Conservation (phyloP, 2,797 vertebrate species). For the Myotis pilosus region DNA sequence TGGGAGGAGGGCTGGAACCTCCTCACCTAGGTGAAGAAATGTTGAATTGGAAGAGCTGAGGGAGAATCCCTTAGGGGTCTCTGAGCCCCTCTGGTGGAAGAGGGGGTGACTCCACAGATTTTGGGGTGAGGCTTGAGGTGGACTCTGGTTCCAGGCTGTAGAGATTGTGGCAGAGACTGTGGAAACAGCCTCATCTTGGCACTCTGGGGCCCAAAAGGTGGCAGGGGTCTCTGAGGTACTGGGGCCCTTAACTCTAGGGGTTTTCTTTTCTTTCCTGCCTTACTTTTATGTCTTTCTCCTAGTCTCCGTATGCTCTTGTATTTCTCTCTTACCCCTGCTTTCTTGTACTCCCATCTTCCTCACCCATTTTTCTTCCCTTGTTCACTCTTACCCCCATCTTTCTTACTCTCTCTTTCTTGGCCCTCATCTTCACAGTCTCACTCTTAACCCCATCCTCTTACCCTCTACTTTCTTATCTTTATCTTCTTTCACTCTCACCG, state of each 20-base stretch:
- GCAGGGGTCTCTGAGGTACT: not conserved
- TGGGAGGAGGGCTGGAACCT: not conserved
- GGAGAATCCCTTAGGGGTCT: not conserved
- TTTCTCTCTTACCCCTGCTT: not conserved
- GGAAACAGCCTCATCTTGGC: not conserved
- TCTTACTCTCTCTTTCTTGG: not conserved
- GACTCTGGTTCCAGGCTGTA: not conserved
- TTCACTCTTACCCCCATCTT: not conserved
- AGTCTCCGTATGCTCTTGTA: not conserved
- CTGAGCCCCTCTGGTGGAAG: not conserved
- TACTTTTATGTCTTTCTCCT: not conserved
- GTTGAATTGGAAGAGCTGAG: not conserved
- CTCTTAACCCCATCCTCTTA: not conserved
- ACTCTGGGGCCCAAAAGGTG: not conserved
- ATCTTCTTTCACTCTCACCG: not conserved
- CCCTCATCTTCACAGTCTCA: not conserved
- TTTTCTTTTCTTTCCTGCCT: conserved; percentile 13
- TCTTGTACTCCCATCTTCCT: not conserved
- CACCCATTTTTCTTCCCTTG: not conserved
- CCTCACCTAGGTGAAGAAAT: not conserved
- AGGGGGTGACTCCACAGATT: not conserved
- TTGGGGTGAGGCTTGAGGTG: not conserved
- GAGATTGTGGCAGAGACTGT: not conserved
- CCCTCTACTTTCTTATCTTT: not conserved
- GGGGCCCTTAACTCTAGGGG: not conserved